Conservation (phyloP, 2,888 invertebrate species). For the Thelaira solivaga region DNA sequence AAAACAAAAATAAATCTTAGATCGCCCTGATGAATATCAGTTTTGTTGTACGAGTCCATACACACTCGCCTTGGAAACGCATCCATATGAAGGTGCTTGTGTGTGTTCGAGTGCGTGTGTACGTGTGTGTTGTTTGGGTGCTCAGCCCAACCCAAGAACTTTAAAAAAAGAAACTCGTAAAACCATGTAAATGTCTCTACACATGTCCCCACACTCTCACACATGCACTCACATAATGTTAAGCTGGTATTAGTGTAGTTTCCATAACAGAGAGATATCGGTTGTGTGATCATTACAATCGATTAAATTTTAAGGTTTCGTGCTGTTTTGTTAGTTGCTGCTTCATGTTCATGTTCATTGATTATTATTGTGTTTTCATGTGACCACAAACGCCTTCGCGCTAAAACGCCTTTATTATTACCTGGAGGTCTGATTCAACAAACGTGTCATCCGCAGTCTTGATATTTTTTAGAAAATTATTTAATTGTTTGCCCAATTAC, state of each 20-base stretch:
- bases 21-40: slow-evolving; percentile 37
- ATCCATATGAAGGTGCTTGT: background rate
- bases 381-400: slow-evolving; percentile 60
- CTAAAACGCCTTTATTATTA: slow-evolving; percentile 53
- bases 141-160: slow-evolving; percentile 29
- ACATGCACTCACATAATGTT: background rate
- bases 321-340: slow-evolving; percentile 28
- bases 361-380: slow-evolving; percentile 16
- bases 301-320: slow-evolving; percentile 44
- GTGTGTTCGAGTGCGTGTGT: background rate
- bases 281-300: slow-evolving; percentile 43
- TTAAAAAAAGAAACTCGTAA: too few species aligned
- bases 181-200: background rate
- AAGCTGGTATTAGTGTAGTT: background rate
- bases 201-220: background rate
- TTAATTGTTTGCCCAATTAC: slow-evolving; percentile 69
- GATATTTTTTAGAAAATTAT: slow-evolving; percentile 52
- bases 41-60: slow-evolving; percentile 6
- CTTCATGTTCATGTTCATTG: slow-evolving; percentile 32
- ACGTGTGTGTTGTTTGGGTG: background rate
- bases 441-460: slow-evolving; percentile 38
- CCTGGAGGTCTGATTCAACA: slow-evolving; percentile 52
- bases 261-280: background rate
- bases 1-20: slow-evolving; percentile 21
- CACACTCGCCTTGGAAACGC: too few species aligned